Percentiles rank a stretch among this genome's conserved stretches.
Evolutionary conservation across 2,888 invertebrate species (phyloP).

Genomic region (Cheilosia pagana): DNA sequence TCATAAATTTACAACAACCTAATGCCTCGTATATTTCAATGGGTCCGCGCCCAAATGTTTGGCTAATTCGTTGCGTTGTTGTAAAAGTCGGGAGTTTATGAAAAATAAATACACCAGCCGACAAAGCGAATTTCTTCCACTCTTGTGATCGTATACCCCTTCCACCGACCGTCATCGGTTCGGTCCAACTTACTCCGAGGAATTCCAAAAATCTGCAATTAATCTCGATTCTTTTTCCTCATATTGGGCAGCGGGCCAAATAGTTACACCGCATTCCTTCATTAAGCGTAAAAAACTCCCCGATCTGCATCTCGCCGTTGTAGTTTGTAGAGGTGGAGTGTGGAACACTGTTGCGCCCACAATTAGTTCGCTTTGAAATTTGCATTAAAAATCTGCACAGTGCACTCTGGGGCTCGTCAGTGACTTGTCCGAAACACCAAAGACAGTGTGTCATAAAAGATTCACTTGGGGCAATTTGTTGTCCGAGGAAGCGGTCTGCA

Average conservation of each 20-base stretch:
- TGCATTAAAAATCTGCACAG: not conserved
- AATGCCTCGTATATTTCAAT: constrained; percentile 35
- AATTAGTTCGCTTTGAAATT: constrained; percentile 35
- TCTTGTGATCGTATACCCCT: not conserved
- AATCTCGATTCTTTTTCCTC: constrained; percentile 76
- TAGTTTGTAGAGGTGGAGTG: not conserved
- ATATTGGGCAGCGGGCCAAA: constrained; percentile 59
- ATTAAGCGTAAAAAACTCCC: constrained; percentile 39
- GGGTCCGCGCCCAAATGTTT: constrained; percentile 52
- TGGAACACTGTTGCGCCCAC: constrained; percentile 50
- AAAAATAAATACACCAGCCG: constrained; percentile 42
- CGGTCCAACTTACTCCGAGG: constrained; percentile 59
- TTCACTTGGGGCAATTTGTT: constrained; percentile 51
- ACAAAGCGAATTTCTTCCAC: constrained; percentile 42
- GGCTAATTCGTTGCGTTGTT: constrained; percentile 46
- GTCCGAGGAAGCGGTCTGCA: constrained; percentile 33
- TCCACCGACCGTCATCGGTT: constrained; percentile 5
- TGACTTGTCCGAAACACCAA: constrained; percentile 35
- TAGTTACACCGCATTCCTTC: constrained; percentile 57
- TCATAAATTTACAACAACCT: constrained; percentile 37
- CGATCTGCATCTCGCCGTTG: constrained; percentile 20
- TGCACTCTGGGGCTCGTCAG: constrained; percentile 22
- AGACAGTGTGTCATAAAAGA: constrained; percentile 48
- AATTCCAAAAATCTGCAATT: constrained; percentile 78
- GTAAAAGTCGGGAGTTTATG: constrained; percentile 32